Base-by-base conservation (phyloP, 1,140 invertebrate genomes). In the Drosophila biarmipes region DNA sequence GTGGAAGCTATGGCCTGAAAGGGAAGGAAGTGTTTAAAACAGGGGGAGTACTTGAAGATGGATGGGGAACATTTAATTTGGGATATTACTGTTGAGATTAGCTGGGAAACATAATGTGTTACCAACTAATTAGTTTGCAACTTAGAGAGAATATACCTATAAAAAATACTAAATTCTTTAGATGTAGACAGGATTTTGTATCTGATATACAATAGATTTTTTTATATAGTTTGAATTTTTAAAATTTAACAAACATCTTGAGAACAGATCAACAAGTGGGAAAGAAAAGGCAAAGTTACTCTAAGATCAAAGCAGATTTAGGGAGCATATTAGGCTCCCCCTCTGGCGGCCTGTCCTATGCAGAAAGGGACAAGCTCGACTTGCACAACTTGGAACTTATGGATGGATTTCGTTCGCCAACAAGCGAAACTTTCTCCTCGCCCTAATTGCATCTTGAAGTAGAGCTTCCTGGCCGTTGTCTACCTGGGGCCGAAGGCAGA, bases 391-490 rank as follows among this genome's bases (percentile, higher is more conserved):
- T 12, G 10, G 6, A 67, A 51, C 61, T 57, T 61, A 40, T 52
- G 29, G 58, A 34, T 38, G 45, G 38, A 69, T 69, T 38, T 69
- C 49, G 40, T 57, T 69, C 45, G 15, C 66, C 63, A 48, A 69
- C 66, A 53, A 67, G 38, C 62, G 45, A 46, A 80, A 85, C 81
- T 85, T 87, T 81, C 78, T 51, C 66, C 56, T 45, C 59, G 81
- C 67, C 82, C 82, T 73, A 85, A 87, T 85, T 85, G 81, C 78
- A 80, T 73, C 77, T 80, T 73, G 49, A 85, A 77, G 57, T 75
- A 75, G 68, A 61, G 29, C 49, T 49, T 48, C 49, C 69, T 56
- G 21, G 31, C 24, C 31, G 49, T 71, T 71, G 62, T 53, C 71
- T 74, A 64, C 71, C 72, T 74, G 56, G 38, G 63, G 37, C 52